Evolutionary conservation across 2,113 vertebrate species (phyloP).

Genomic region (Nasalis larvatus): DNA sequence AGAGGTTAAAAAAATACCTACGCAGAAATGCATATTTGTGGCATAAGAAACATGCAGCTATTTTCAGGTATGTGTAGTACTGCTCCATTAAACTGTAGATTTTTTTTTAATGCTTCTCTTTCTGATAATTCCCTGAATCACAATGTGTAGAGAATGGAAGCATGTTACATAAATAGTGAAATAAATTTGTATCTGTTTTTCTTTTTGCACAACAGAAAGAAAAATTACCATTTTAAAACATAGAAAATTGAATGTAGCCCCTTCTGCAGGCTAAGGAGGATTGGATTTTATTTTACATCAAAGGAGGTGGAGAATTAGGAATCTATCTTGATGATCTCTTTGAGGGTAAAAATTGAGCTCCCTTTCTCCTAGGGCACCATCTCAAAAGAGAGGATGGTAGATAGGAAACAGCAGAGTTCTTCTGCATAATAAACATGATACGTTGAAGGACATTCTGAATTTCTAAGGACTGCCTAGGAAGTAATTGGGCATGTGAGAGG

Average conservation of each 20-base stretch:
- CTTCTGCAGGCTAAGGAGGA: neutral
- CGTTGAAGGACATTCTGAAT: neutral
- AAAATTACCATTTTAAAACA: constrained; percentile 28
- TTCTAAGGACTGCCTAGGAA: neutral
- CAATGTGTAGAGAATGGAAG: neutral
- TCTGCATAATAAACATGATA: neutral
- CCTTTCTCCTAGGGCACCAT: neutral
- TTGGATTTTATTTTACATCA: constrained; percentile 11
- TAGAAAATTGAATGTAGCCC: neutral
- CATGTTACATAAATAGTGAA: constrained; percentile 22
- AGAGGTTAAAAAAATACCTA: neutral
- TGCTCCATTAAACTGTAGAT: neutral
- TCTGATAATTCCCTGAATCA: constrained; percentile 47
- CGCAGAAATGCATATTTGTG: constrained; percentile 35
- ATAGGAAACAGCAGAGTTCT: neutral
- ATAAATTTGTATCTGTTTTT: constrained; percentile 9
- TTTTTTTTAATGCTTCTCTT: neutral
- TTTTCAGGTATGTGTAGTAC: constrained; percentile 27
- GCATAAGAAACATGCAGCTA: neutral
- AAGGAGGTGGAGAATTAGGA: neutral
- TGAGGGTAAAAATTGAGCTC: neutral
- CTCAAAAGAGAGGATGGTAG: neutral
- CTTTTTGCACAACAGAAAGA: neutral
- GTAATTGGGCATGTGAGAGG: neutral
- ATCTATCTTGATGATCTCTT: neutral